Percentiles rank a stretch among this genome's conserved stretches.
phyloP scores from a whole-genome alignment of 2,113 vertebrate species.

The Copsychus sechellarum region DNA sequence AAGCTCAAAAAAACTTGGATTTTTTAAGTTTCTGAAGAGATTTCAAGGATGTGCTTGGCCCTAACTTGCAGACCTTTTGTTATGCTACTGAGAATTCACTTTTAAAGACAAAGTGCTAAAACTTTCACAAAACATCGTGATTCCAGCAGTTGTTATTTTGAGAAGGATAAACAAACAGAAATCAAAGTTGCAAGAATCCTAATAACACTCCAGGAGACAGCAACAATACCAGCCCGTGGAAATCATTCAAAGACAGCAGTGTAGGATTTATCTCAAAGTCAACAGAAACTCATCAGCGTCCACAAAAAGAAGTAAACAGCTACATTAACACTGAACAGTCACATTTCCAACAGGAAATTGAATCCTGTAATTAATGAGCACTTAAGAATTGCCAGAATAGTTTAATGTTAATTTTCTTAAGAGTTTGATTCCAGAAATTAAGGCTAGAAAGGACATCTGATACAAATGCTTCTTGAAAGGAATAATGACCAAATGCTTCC shows the following conservation, averaged over 20 bases:
- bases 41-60: not conserved
- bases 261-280: slow-evolving; percentile 53
- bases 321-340: slow-evolving; percentile 15
- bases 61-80: not conserved
- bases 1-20: not conserved
- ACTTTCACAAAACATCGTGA: not conserved
- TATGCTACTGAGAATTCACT: not conserved
- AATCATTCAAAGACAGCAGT: not conserved
- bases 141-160: not conserved
- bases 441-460: slow-evolving; percentile 6
- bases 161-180: slow-evolving; percentile 28
- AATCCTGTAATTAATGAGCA: slow-evolving; percentile 61
- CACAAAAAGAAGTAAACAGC: not conserved
- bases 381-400: slow-evolving; percentile 1
- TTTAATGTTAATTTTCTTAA: slow-evolving; percentile 39
- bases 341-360: slow-evolving; percentile 38
- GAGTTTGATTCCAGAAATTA: slow-evolving; percentile 35
- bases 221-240: not conserved
- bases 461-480: slow-evolving; percentile 56
- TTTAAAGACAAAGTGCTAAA: not conserved
- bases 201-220: slow-evolving; percentile 10
- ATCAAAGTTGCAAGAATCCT: slow-evolving; percentile 13
- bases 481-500: slow-evolving; percentile 64
- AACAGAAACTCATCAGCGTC: slow-evolving; percentile 26
- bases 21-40: not conserved